Conservation (phyloP, 1,140 invertebrate species). For the Leptinotarsa defecta region DNA sequence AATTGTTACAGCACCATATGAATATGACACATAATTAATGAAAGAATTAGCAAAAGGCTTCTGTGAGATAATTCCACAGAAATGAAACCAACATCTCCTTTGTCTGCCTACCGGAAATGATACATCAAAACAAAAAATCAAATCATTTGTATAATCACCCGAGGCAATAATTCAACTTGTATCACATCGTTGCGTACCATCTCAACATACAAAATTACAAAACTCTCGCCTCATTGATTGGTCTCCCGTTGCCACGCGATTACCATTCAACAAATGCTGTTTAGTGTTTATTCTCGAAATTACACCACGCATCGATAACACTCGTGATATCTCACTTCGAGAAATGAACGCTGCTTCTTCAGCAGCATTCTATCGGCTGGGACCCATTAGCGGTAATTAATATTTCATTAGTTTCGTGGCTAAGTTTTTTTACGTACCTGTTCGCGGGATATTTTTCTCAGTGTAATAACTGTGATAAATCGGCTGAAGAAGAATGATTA, state of each 20-base stretch:
- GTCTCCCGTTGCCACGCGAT: conserved; percentile 28
- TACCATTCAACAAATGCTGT: conserved; percentile 30
- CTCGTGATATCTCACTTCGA: neutral
- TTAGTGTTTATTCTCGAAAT: conserved; percentile 24
- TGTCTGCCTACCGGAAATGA: too few relatives aligned
- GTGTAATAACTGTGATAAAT: neutral
- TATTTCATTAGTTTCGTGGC: too few relatives aligned
- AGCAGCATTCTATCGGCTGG: neutral
- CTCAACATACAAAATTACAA: conserved; percentile 2
- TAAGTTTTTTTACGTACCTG: too few relatives aligned
- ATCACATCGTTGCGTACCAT: conserved; percentile 14
- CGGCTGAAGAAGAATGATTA: neutral
- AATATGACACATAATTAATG: too few relatives aligned
- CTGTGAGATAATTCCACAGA: too few relatives aligned
- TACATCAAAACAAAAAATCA: too few relatives aligned
- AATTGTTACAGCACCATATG: too few relatives aligned
- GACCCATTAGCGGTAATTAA: neutral
- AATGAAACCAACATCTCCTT: too few relatives aligned
- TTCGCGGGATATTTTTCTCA: neutral
- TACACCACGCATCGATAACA: neutral
- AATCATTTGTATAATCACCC: neutral
- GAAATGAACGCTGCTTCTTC: neutral
- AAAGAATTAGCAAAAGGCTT: too few relatives aligned
- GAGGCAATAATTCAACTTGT: neutral
- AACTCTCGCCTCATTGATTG: conserved; percentile 25